Conservation (phyloP, 2,797 vertebrate species). For the Notamacropus eugenii region DNA sequence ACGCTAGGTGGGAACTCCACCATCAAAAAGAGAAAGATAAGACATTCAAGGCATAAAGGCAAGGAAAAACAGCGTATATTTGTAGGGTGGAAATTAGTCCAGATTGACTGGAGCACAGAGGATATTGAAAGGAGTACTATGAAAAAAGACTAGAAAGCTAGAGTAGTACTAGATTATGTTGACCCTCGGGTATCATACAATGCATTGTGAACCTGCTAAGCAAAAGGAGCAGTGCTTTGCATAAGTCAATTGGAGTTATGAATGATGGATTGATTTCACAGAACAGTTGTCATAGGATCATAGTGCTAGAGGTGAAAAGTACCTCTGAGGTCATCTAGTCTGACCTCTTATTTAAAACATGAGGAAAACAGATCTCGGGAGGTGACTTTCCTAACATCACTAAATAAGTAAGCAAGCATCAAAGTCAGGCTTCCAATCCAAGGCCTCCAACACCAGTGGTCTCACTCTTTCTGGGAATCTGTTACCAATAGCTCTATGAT, state of each 20-base stretch:
- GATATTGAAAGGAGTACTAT: neutral
- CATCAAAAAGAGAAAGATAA: neutral
- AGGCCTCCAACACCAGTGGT: neutral
- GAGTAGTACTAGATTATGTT: neutral
- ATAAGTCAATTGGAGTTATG: neutral
- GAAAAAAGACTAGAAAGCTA: neutral
- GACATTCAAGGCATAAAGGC: too few species aligned
- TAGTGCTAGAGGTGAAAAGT: neutral
- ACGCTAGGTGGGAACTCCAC: neutral
- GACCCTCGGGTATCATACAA: neutral
- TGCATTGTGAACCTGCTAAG: neutral
- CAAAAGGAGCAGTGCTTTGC: neutral
- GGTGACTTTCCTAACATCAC: neutral
- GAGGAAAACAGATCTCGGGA: neutral
- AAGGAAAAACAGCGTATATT: neutral
- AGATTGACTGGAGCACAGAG: neutral
- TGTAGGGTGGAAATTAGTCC: neutral
- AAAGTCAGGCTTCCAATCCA: neutral
- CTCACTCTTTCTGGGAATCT: neutral
- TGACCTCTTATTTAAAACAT: neutral
- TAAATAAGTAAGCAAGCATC: neutral
- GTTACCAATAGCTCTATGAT: neutral
- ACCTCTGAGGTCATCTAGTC: neutral
- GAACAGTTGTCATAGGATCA: neutral
- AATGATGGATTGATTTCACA: neutral